Base-by-base conservation (phyloP, 2,797 vertebrate genomes). In the Sebastes elongatus region DNA sequence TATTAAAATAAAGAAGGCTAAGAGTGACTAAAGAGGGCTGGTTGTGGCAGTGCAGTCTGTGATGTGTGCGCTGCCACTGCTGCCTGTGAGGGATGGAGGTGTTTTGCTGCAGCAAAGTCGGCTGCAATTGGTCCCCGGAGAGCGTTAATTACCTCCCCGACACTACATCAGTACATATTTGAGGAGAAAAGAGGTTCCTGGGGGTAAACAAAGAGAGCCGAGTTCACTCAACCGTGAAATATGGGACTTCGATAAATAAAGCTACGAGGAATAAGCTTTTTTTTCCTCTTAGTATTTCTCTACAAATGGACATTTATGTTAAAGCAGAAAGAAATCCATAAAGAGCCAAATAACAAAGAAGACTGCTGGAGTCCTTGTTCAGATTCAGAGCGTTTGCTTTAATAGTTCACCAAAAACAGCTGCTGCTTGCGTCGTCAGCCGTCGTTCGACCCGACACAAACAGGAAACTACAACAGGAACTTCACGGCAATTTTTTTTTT, bases 401-500 rank as follows among this genome's bases (percentile, higher is more conserved):
- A 92, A 88, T 94, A 80, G 32, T 88, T 86, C 90, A 92, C 88
- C 81, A 87, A 82, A 85, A 93, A 92, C 86, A 88, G 72, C 85
- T 60, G 77, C 92, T 83, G 88, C 64, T 86, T 63, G 82, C 10
- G 71, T 80, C 64, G 20, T 74, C 46, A 5, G 65, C 73, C 49
- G 52, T n/a, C 53, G 18, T 49, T 28, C 22, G 23, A 80, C 69
- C 63, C 1, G 81, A 89, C 89, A 65, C 85, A 80, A 83, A 80
- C 85, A 84, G 85, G 85, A 89, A 81, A 89, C 91, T 89, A 93
- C 90, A 28, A 93, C 87, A 89, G 86, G 83, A 85, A 91, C 76
- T 87, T 84, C 85, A 91, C 82, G 57, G 81, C 76, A 84, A 83
- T 91, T 55, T 25, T 33, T 33, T 33, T 62, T 62, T 35, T 35